Percentiles rank a stretch among this genome's conserved stretches.
Evolutionary conservation across 2,797 vertebrate genomes (phyloP).

Genomic region (Ibycter americanus): DNA sequence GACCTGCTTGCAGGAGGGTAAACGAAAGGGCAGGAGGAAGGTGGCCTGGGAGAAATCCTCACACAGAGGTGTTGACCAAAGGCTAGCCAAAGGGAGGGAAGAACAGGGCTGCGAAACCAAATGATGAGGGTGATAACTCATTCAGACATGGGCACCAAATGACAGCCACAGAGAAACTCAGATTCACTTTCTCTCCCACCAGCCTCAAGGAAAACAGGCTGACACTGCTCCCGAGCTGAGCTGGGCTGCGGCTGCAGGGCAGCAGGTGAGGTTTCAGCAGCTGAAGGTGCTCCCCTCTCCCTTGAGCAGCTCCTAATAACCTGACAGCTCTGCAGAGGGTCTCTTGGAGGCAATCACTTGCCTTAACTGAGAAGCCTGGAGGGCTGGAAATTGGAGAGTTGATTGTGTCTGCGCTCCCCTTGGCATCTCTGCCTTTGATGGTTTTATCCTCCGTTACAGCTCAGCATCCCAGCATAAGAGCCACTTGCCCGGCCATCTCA

Average conservation of each 20-base stretch:
- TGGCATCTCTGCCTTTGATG: neutral
- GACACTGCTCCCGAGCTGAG: neutral
- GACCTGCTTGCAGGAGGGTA: neutral
- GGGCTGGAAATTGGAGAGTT: neutral
- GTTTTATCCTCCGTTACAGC: neutral
- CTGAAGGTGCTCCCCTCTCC: neutral
- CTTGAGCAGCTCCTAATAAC: neutral
- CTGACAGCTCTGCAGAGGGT: neutral
- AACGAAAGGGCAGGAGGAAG: neutral
- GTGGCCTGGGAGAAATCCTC: neutral
- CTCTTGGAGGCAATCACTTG: neutral
- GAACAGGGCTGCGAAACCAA: neutral
- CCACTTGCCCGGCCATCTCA: neutral
- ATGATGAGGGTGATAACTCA: neutral
- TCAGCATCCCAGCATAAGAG: neutral
- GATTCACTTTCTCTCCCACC: neutral
- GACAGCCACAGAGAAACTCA: neutral
- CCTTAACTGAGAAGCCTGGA: neutral
- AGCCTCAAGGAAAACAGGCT: neutral
- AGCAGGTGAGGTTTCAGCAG: rapidly evolving
- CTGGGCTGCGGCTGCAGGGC: neutral
- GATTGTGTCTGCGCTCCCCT: neutral
- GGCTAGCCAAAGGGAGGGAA: neutral
- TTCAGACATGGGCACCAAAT: neutral
- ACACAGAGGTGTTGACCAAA: neutral